Percentiles rank a stretch among this genome's conserved stretches.
Conservation (phyloP, 2,888 invertebrate species). For the Lapara coniferarum region DNA sequence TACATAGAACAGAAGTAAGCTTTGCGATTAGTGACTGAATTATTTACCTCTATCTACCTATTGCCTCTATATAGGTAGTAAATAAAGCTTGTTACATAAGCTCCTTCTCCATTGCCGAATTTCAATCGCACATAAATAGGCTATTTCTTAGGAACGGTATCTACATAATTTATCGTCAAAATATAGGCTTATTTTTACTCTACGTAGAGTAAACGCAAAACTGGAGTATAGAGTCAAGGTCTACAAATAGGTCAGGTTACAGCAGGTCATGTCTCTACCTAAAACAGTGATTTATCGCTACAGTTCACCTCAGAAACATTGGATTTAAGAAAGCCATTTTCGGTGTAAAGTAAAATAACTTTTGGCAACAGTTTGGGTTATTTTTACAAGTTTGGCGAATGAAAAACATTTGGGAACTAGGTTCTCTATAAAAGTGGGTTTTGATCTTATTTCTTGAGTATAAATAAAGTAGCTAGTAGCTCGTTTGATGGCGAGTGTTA, state of each 20-base stretch:
- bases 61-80: too few species aligned
- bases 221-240: not conserved
- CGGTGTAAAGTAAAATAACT: not conserved
- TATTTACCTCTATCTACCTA: too few species aligned
- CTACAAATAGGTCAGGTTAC: constrained; percentile 9
- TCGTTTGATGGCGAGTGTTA: too few species aligned
- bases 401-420: not conserved
- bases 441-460: not conserved
- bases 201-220: not conserved
- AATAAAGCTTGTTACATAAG: too few species aligned
- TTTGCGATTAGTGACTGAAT: too few species aligned
- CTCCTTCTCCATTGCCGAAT: too few species aligned
- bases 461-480: too few species aligned
- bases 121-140: too few species aligned
- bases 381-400: not conserved
- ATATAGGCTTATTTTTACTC: constrained; percentile 1
- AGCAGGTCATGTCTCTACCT: constrained; percentile 9
- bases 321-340: not conserved
- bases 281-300: constrained; percentile 9
- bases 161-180: not conserved
- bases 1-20: too few species aligned
- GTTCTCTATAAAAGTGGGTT: not conserved
- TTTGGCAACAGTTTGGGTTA: constrained; percentile 1
- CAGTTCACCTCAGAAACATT: not conserved
- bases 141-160: not conserved